A percentile compares a stretch with the other conserved stretches of the same genome.
Conservation (phyloP, 2,113 vertebrate genomes). For the Oxygymnocypris stewartii region DNA sequence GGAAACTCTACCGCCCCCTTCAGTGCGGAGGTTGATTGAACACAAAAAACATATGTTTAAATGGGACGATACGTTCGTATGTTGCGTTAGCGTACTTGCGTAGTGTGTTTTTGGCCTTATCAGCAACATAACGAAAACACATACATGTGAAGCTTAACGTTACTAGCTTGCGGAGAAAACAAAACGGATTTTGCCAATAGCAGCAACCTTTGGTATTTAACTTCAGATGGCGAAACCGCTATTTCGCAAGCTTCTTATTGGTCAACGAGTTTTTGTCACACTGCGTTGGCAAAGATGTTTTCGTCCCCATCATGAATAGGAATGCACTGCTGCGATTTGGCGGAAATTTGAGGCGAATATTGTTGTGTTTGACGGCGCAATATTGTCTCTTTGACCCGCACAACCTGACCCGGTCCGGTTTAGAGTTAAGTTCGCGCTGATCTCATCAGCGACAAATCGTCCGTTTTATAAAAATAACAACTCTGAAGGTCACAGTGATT, state of each 20-base stretch:
- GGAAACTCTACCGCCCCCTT: neutral
- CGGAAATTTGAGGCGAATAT: too few species aligned
- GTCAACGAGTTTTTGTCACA: neutral
- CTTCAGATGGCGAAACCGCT: neutral
- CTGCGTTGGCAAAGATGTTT: neutral
- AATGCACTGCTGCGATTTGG: neutral
- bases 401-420: neutral
- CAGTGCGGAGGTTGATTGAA: too few species aligned
- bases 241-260: neutral
- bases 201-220: constrained; percentile 11
- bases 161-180: neutral
- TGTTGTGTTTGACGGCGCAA: neutral
- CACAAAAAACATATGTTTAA: too few species aligned
- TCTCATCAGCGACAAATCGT: neutral
- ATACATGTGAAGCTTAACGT: neutral
- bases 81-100: neutral
- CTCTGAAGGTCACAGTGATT: constrained; percentile 17
- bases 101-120: neutral
- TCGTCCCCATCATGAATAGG: neutral
- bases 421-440: neutral
- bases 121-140: neutral
- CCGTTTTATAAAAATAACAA: constrained; percentile 43
- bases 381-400: neutral
- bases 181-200: neutral
- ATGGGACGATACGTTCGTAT: neutral